Base-by-base conservation (phyloP, 2,113 vertebrate species). In the Carollia perspicillata region DNA sequence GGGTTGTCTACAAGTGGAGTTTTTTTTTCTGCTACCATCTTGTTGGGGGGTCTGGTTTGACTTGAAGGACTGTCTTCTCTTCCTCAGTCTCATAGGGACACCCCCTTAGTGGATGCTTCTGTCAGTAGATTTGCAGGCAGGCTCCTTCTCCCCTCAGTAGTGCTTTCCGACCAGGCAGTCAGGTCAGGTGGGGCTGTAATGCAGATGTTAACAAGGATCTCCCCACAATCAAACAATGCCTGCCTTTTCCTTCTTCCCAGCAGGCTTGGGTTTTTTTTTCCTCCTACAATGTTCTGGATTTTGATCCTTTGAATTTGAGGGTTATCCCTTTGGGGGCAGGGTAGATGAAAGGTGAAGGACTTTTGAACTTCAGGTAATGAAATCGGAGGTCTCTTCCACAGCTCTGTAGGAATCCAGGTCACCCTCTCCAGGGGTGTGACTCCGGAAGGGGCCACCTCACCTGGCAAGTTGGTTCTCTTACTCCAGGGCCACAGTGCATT, bases 11-110 rank as follows among this genome's bases (percentile, higher is more conserved):
- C 84, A 89, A 77, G 22, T 87, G 69, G 55, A 84, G 63, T 89
- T 96, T 95, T 63, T 95, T 63, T 84, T 69, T 60, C 88, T 96
- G 81, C 90, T 95, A 55, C 87, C 84, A 42, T 72, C 88, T 78
- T 63, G 28, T 5, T 12, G 26, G 60, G 58, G 55, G 60, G 28
- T 85, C 33, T 26, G 71, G 81, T 80, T 77, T 49, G 77, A 84
- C 17, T 77, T 49, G 75, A 51, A 88, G 55, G 63, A 78, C 37
- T 3, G 20, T 49, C 69, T 92, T 79, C 66, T 95, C 28, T 68
- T 68, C 49, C 40, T 92, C 75, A 60, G 51, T 89, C 92, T 94
- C 69, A 18, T 3, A 58, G 26, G 90, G 69, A 35, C 30, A 17
- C 53, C 47, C 69, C 72, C 53, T 78, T 53, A 11, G 47, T 18